Evolutionary conservation across 1,140 invertebrate genomes (phyloP), one percentile per base, ranked within the genome.

Genomic region (Bombus fervidus): DNA sequence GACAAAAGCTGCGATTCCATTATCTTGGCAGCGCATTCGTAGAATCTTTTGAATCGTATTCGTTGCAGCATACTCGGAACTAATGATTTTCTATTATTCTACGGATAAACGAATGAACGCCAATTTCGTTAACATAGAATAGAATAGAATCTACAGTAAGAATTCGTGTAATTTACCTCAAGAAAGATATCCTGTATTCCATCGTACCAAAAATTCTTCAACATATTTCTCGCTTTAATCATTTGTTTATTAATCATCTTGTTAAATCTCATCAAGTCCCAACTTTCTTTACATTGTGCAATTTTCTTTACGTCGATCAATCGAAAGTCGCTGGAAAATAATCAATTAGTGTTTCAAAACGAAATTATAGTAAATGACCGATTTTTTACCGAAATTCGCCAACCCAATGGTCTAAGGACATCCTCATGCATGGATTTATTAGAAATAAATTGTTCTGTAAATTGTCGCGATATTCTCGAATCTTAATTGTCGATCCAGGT

Each of bases 1-100:
- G 96, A 96, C 93, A 98, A 97, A 47, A 99, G 95, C 92, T 98
- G 98, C 87, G 97, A 97, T 8, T 98, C 98, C 98, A 99, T 99
- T 80, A 99, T 95, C 57, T 97, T 97, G 15, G 97, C 97, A 2
- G 98, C 96, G 91, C 97, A 98, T 90, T 98, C 97, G 92, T 98
- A 99, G 95, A 99, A 99, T 47, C 96, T 96, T 92, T 97, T 97
- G 91, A 98, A 96, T 91, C 96, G 96, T 41, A 95, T 96, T 66
- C 96, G 96, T 88, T 97, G 96, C 79, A 97, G 95, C 15, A 97
- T 96, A 91, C 97, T 97, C 2, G 98, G 98, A 74, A 99, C 96
- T 81, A 97, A 95, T 91, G 97, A 97, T 87, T 97, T 97, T 93
- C 97, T 98, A 89, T 96, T 97, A 47, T 97, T 98, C 96, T 97